Conservation (phyloP, 2,113 vertebrate genomes). For the Galemys pyrenaicus region DNA sequence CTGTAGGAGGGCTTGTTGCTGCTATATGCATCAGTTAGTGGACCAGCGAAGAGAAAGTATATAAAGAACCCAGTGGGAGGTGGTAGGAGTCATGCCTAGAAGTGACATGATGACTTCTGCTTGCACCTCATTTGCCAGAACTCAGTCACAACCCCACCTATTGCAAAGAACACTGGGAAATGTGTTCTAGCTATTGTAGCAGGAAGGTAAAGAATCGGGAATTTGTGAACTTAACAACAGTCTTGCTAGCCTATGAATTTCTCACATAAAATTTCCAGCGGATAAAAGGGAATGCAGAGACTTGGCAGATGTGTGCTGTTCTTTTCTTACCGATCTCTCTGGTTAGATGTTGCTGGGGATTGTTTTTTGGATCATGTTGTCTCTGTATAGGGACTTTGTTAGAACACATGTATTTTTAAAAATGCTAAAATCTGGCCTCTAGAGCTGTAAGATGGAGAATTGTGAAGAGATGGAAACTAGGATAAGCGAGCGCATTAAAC, state of each 20-base stretch:
- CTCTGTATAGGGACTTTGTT: not conserved
- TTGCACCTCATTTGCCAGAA: not conserved
- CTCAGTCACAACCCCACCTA: not conserved
- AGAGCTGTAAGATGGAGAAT: not conserved
- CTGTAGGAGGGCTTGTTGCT: not conserved
- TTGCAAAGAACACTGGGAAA: not conserved
- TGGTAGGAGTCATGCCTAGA: not conserved
- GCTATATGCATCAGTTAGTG: not conserved
- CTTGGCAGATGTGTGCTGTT: not conserved
- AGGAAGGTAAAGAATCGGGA: not conserved
- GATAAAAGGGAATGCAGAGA: not conserved
- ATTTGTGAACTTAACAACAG: not conserved
- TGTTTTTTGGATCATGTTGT: not conserved
- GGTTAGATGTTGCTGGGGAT: not conserved
- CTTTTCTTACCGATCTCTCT: not conserved
- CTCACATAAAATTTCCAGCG: not conserved
- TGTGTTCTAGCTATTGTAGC: not conserved
- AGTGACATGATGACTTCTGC: not conserved
- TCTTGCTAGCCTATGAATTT: not conserved
- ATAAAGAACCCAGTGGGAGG: not conserved
- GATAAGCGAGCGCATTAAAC: not conserved
- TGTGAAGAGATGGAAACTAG: not conserved
- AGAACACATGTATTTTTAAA: not conserved
- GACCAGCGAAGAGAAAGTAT: not conserved
- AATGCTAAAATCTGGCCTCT: not conserved